Evolutionary conservation across 2,113 vertebrate species (phyloP), one percentile per base, ranked within the genome.

Genomic region (Stigmatopora argus): DNA sequence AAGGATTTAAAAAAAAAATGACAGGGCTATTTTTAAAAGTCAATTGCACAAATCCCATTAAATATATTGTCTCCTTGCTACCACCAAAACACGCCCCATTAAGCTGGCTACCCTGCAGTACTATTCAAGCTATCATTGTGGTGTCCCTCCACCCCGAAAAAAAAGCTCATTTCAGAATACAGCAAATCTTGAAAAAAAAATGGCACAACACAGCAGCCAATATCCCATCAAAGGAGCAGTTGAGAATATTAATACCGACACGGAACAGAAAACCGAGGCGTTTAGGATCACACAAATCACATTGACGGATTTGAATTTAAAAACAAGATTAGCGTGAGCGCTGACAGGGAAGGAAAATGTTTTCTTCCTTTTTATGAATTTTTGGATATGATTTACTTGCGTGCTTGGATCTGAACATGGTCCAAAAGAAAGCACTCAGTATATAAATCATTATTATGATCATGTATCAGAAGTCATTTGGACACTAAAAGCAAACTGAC

Each of bases 241-340:
- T 69, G 78, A 83, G 78, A 82, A 78, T 87, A 89, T 90, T 88
- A 82, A 87, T 89, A 85, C 85, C 80, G 74, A 78, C 77, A 73
- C 71, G 78, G 85, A 87, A 86, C 83, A 77, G 83, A 84, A 90
- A 89, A 89, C 12, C 89, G 83, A 89, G 80, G 76, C 84, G 84
- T 83, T 87, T 86, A 86, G 80, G 2, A 7, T 82, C 83, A 80
- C 83, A 88, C 88, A 87, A 90, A 90, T 85, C 70, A 83, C 53
- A 59, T 80, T 65, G 75, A 62, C 3, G 11, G 73, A 90, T 89
- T 89, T 84, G 83, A 87, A 89, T 90, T 48, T 17, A 17, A 82
- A 85, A 87, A 86, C 76, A 85, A 79, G 80, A 89, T 87, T 88
- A 86, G 84, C 84, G 88, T 88, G 85, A 72, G 73, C 78, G 81